A percentile compares a stretch with the other conserved stretches of the same genome.
These are phyloP conservation scores for Macrostomum lignano DNA, from an alignment of 1,140 invertebrate genomes.

Conservation along the genomic window DNA sequence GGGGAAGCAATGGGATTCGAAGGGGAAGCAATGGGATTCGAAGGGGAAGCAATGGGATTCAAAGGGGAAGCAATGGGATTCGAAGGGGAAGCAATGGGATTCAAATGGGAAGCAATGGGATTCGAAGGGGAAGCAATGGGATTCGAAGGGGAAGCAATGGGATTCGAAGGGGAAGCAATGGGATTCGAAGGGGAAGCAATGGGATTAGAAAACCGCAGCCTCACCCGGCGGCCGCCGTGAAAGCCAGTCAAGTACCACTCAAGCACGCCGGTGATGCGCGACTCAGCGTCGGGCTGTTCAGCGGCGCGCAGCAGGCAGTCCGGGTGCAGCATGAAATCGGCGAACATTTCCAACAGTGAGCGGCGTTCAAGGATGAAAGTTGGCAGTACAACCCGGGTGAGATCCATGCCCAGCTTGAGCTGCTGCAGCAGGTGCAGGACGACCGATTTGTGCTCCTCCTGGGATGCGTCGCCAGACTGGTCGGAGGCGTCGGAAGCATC, in stretches of 20 bases:
- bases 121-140: no score
- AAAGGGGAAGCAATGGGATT: no score
- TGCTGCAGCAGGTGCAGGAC: slow-evolving; percentile 32
- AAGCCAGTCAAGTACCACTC: slow-evolving; percentile 31
- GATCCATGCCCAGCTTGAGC: slow-evolving; percentile 34
- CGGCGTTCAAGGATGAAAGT: slow-evolving; percentile 33
- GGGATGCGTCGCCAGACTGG: no score
- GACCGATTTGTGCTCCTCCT: slow-evolving; percentile 32
- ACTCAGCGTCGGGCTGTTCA: slow-evolving; percentile 17
- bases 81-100: no score
- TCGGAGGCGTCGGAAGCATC: no score
- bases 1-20: no score
- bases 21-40: no score
- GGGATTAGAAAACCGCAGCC: neutral
- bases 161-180: no score
- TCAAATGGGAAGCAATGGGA: no score
- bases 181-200: neutral
- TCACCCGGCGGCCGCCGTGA: slow-evolving; percentile 29
- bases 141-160: no score
- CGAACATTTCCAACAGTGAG: slow-evolving; percentile 34
- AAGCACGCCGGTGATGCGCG: slow-evolving; percentile 27
- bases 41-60: no score
- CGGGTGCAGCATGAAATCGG: slow-evolving; percentile 33
- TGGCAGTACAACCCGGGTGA: slow-evolving; percentile 29
- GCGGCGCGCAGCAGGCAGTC: slow-evolving; percentile 15